Percentiles rank a stretch among this genome's conserved stretches.
Conservation (phyloP, 2,113 vertebrate genomes). For the Dipodomys stephensi region DNA sequence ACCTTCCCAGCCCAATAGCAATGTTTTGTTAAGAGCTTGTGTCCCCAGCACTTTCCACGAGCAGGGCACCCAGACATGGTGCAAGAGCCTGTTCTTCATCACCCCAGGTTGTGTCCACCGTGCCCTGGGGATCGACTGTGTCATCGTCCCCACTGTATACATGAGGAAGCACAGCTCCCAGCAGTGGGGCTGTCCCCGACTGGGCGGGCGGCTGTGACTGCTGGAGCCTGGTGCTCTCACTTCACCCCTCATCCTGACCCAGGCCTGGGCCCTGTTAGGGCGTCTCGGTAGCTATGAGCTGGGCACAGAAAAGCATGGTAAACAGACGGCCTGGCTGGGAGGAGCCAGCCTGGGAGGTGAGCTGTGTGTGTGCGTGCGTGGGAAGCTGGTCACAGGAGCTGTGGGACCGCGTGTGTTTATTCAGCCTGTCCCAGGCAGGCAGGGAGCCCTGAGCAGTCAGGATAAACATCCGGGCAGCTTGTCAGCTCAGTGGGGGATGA, state of each 20-base stretch:
- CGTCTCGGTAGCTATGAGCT: background rate
- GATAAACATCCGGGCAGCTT: conserved; percentile 73
- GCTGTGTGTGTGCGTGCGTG: background rate
- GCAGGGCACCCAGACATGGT: background rate
- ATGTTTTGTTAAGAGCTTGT: background rate
- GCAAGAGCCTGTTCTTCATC: background rate
- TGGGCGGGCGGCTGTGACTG: too few species aligned
- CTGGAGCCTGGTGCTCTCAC: background rate
- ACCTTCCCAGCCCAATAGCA: too few species aligned
- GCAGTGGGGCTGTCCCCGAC: background rate
- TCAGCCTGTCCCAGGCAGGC: conserved; percentile 60
- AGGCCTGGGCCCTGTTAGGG: accelerated
- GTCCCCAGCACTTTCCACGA: conserved; percentile 1
- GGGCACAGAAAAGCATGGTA: background rate
- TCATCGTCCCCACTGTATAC: background rate
- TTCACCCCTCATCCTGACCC: background rate
- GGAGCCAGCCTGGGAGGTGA: background rate
- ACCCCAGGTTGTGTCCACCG: background rate
- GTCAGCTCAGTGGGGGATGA: background rate
- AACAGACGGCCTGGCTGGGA: background rate
- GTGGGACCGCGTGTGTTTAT: conserved; percentile 46
- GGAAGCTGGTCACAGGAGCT: background rate
- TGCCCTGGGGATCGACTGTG: background rate
- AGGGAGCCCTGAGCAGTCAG: conserved; percentile 41
- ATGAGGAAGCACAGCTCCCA: background rate